These are phyloP conservation scores for Phania funesta DNA, from an alignment of 2,888 invertebrate species.

Conservation along the genomic window DNA sequence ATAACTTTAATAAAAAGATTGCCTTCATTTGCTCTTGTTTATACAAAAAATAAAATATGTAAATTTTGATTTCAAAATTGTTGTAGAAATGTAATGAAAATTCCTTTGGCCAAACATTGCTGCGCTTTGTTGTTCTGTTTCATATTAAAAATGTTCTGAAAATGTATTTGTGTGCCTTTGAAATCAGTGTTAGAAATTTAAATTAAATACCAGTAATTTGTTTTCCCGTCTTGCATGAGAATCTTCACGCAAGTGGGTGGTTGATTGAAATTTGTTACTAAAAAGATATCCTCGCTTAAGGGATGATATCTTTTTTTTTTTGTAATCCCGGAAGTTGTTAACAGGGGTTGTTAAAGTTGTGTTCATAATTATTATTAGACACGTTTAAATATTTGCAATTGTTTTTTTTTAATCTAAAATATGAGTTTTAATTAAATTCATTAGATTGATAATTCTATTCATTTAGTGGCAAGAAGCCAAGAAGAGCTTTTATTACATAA, in stretches of 20 bases:
- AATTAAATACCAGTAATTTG: constrained; percentile 58
- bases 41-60: constrained; percentile 5
- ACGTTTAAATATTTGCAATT: constrained; percentile 19
- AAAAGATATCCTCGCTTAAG: neutral
- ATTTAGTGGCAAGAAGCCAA: neutral
- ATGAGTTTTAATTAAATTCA: neutral
- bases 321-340: neutral
- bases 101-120: neutral
- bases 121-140: neutral
- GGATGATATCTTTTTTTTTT: neutral
- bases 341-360: constrained; percentile 7
- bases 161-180: constrained; percentile 33
- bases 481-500: too few species aligned
- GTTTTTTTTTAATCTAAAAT: neutral
- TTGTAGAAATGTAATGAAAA: constrained; percentile 33
- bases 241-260: constrained; percentile 21
- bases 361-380: neutral
- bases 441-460: neutral
- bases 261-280: constrained; percentile 24
- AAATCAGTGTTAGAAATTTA: constrained; percentile 63
- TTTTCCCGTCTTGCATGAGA: constrained; percentile 45
- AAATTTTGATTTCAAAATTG: constrained; percentile 37
- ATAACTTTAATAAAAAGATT: neutral
- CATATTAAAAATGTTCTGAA: constrained; percentile 15
- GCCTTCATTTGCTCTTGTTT: neutral